A percentile compares a stretch with the other conserved stretches of the same genome.
Evolutionary conservation across 2,797 vertebrate species (phyloP).

Genomic region (Mus minutoides): DNA sequence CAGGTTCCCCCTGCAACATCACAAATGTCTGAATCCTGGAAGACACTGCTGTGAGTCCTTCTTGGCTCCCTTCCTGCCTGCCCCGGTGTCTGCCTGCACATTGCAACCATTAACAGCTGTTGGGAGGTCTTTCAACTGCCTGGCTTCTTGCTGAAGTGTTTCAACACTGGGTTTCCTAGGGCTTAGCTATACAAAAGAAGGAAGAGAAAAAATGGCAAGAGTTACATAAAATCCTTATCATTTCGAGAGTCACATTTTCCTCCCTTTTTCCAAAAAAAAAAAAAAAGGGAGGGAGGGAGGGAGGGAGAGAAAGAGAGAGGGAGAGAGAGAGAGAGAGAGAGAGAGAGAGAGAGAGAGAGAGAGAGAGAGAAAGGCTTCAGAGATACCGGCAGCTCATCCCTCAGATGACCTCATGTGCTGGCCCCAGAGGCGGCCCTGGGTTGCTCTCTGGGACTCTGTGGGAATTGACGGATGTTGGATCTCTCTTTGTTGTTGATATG

Average conservation of each 20-base stretch:
- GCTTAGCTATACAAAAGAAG: constrained; percentile 43
- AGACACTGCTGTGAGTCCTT: constrained; percentile 64
- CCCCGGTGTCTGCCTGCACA: constrained; percentile 66
- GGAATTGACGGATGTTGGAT: background rate
- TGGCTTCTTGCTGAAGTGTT: constrained; percentile 69
- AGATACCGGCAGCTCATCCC: background rate
- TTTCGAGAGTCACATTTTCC: constrained; percentile 12
- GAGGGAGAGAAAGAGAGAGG: no score
- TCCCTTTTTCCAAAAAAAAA: constrained; percentile 19
- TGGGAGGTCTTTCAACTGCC: constrained; percentile 68
- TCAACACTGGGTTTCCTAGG: constrained; percentile 53
- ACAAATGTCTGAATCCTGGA: constrained; percentile 68
- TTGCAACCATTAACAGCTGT: constrained; percentile 76
- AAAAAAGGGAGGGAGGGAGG: no score
- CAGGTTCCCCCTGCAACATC: constrained; percentile 43
- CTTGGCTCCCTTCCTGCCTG: constrained; percentile 69
- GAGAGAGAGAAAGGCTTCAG: constrained; percentile 23
- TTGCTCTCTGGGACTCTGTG: background rate
- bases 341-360: no score
- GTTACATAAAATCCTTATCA: constrained; percentile 35
- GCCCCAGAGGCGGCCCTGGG: background rate
- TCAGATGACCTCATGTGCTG: background rate
- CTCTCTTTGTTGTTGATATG: background rate
- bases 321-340: no score
- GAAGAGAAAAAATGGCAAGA: constrained; percentile 54